phyloP scores from a whole-genome alignment of 2,113 vertebrate genomes.

The Ptilonorhynchus violaceus region DNA sequence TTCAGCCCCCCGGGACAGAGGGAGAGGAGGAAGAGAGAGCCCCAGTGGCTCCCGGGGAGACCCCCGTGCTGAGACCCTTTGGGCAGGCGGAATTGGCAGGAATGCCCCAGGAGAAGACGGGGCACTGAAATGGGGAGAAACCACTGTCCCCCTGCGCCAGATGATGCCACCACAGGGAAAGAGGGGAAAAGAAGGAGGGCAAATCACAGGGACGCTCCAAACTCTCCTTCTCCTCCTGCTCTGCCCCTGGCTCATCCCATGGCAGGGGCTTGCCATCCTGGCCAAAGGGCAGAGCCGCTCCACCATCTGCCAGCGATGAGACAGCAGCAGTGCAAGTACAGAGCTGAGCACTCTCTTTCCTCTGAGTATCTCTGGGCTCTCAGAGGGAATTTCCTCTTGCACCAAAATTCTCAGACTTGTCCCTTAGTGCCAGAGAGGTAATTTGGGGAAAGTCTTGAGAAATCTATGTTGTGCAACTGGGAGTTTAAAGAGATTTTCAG shows the following conservation, averaged over 20 bases:
- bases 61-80: rapidly evolving
- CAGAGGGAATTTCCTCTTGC: neutral
- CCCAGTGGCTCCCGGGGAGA: neutral
- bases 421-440: neutral
- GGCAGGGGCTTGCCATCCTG: neutral
- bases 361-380: neutral
- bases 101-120: neutral
- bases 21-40: neutral
- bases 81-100: neutral
- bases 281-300: neutral
- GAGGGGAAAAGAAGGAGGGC: neutral
- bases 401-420: neutral
- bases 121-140: neutral
- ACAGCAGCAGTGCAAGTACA: neutral
- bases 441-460: constrained; percentile 47
- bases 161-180: neutral
- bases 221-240: neutral
- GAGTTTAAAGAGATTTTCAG: constrained; percentile 17
- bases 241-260: neutral
- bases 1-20: neutral
- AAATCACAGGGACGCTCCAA: neutral
- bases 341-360: neutral
- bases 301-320: neutral
- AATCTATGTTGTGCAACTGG: constrained; percentile 1
- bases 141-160: rapidly evolving